phyloP scores from a whole-genome alignment of 2,113 vertebrate species.

The Calyptommatus sinebrachiatus region DNA sequence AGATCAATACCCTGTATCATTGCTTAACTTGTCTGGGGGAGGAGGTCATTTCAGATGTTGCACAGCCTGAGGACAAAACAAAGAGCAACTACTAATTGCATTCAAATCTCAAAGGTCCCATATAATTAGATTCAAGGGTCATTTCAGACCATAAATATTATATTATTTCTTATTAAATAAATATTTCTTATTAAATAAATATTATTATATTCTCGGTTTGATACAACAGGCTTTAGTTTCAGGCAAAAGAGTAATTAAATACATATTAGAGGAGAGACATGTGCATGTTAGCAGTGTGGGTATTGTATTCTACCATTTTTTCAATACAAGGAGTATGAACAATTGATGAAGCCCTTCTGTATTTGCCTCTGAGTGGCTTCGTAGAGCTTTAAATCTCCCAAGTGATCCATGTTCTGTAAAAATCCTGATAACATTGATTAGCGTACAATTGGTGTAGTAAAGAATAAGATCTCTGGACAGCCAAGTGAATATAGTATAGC shows the following conservation, averaged over 20 bases:
- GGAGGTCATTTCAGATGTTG: conserved; percentile 8
- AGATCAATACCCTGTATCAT: conserved; percentile 42
- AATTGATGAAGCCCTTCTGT: neutral
- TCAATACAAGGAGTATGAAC: neutral
- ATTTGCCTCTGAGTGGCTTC: too few relatives aligned
- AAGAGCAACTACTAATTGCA: conserved; percentile 3
- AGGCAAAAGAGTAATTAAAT: fast-evolving
- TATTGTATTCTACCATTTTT: neutral
- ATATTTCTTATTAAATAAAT: too few relatives aligned
- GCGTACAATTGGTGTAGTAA: too few relatives aligned
- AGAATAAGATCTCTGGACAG: neutral
- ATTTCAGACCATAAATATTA: too few relatives aligned
- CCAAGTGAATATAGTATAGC: neutral
- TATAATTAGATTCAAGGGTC: neutral
- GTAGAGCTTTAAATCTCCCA: neutral
- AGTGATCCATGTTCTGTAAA: neutral
- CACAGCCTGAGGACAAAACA: conserved; percentile 5
- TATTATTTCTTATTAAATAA: too few relatives aligned
- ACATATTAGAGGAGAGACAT: fast-evolving
- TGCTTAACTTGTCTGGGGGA: conserved; percentile 14
- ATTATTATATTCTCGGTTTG: neutral
- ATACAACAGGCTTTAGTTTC: neutral
- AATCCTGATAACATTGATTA: neutral
- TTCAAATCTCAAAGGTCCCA: neutral
- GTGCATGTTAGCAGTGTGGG: neutral